These are phyloP conservation scores for Oryzias celebensis DNA, from an alignment of 2,113 vertebrate species.

Conservation along the genomic window DNA sequence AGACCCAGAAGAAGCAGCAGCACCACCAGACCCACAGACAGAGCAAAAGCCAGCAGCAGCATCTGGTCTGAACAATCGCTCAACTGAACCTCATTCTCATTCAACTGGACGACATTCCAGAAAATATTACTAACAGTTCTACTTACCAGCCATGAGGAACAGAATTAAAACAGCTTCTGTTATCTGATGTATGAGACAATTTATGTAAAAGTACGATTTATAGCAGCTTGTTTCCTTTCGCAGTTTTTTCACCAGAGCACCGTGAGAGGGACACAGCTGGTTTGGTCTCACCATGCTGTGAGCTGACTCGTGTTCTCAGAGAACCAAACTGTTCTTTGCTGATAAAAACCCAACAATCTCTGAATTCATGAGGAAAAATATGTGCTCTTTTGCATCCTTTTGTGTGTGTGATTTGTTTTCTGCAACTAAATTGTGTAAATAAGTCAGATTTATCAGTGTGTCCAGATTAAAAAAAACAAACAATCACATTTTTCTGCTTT, in stretches of 20 bases:
- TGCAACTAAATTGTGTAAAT: no score
- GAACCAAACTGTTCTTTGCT: no score
- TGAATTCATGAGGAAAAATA: no score
- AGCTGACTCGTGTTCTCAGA: slow-evolving; percentile 10
- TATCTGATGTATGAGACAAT: neutral
- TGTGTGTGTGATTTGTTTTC: no score
- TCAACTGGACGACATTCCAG: no score
- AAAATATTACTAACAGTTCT: neutral
- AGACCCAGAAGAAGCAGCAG: slow-evolving; percentile 76
- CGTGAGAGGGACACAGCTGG: slow-evolving; percentile 45
- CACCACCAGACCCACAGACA: slow-evolving; percentile 67
- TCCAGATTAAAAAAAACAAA: no score
- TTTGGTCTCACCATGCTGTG: slow-evolving; percentile 50
- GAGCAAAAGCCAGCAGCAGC: slow-evolving; percentile 71
- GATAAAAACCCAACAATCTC: no score
- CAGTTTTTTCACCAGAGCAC: neutral
- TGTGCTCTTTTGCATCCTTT: no score
- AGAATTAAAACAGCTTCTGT: neutral
- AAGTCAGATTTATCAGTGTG: no score
- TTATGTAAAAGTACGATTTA: neutral
- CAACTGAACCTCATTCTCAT: neutral
- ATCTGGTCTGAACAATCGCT: slow-evolving; percentile 69
- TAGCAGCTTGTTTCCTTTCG: neutral
- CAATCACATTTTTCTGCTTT: no score
- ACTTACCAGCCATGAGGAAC: slow-evolving; percentile 51